These are phyloP conservation scores for Alethe diademata DNA, from an alignment of 2,113 vertebrate genomes.

Conservation along the genomic window DNA sequence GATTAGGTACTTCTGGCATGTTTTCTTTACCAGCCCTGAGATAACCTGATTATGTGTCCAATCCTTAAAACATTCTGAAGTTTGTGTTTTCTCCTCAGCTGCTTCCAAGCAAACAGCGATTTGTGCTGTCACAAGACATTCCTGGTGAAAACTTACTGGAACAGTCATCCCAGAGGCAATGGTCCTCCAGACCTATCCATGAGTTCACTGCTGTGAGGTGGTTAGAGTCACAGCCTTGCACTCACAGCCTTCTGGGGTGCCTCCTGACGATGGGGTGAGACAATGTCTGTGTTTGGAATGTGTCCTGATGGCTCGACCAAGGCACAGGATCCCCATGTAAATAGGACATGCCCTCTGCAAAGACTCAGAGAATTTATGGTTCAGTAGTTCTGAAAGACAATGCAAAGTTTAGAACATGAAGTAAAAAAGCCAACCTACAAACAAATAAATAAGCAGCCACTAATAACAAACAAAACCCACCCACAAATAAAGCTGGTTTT, in stretches of 20 bases:
- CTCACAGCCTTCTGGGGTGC: not conserved
- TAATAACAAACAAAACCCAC: rapidly evolving
- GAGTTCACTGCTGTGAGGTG: not conserved
- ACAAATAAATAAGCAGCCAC: not conserved
- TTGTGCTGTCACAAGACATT: not conserved
- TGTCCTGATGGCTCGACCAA: not conserved
- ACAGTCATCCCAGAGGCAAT: not conserved
- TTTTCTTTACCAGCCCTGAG: not conserved
- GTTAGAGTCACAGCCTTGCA: not conserved
- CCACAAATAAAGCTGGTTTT: not conserved
- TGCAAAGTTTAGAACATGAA: not conserved
- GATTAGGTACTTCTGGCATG: not conserved
- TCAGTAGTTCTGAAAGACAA: not conserved
- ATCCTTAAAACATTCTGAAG: not conserved
- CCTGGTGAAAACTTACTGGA: not conserved
- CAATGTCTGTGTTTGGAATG: rapidly evolving
- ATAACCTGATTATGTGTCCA: not conserved
- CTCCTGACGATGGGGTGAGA: not conserved
- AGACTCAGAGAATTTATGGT: not conserved
- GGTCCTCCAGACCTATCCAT: not conserved
- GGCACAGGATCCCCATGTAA: not conserved
- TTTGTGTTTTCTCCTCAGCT: not conserved
- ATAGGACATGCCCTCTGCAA: not conserved
- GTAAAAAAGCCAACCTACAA: not conserved
- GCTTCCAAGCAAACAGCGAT: rapidly evolving